Percentiles rank a stretch among this genome's conserved stretches.
Conservation (phyloP, 2,113 vertebrate genomes). For the Okapia johnstoni region DNA sequence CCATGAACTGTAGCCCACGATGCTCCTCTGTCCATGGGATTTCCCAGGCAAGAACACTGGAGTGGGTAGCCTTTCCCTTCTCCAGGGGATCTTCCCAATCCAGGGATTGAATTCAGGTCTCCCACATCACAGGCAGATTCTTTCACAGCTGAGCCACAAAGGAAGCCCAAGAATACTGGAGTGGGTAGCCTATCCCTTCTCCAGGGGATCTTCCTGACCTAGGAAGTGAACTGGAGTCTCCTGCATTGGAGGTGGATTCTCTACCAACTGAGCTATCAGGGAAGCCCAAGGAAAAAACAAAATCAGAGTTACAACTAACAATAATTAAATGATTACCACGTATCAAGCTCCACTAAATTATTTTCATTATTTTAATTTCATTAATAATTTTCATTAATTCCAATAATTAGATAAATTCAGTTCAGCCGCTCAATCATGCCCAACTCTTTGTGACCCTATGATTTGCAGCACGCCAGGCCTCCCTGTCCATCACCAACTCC, state of each 20-base stretch:
- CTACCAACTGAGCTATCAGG: background rate
- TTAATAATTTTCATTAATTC: background rate
- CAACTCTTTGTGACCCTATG: fast-evolving
- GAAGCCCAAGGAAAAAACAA: background rate
- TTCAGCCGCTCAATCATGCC: background rate
- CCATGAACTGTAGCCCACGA: background rate
- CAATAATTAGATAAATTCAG: background rate
- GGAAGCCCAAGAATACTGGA: background rate
- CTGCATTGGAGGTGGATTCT: background rate
- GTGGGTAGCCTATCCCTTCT: background rate
- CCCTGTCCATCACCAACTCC: background rate
- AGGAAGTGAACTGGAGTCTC: background rate
- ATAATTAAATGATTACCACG: background rate
- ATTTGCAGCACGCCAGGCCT: fast-evolving
- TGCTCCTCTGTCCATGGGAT: background rate
- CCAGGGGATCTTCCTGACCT: background rate
- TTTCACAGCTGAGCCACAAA: background rate
- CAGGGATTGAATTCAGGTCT: background rate
- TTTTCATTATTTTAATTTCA: background rate
- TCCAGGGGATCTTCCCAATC: background rate
- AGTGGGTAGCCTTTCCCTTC: background rate
- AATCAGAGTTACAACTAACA: background rate
- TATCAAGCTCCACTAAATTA: background rate
- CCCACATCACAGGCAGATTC: background rate
- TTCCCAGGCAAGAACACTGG: background rate